These are phyloP conservation scores for Agelaius phoeniceus DNA, from an alignment of 2,113 vertebrate genomes.

Conservation along the genomic window DNA sequence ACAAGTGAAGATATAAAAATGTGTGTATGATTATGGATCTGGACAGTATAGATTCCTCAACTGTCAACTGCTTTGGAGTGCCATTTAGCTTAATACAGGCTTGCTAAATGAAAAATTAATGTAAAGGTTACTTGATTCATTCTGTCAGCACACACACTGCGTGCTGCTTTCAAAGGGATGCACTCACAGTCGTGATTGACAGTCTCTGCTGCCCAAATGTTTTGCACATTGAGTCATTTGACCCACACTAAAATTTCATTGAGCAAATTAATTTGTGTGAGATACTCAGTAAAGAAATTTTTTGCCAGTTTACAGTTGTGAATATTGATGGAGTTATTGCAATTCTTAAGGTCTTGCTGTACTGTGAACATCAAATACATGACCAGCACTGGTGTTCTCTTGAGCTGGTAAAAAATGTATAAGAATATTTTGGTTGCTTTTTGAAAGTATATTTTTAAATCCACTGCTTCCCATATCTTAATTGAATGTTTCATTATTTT, in stretches of 20 bases:
- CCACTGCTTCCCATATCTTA: neutral
- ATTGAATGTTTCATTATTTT: neutral
- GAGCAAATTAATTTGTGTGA: neutral
- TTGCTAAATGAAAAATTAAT: conserved; percentile 53
- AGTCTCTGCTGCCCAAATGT: neutral
- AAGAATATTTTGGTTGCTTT: neutral
- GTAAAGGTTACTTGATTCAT: conserved; percentile 1
- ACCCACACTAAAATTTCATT: conserved; percentile 8
- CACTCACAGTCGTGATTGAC: neutral
- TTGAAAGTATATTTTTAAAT: neutral
- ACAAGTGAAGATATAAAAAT: conserved; percentile 2
- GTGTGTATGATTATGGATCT: neutral
- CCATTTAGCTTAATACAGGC: conserved; percentile 34
- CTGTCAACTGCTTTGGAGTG: neutral
- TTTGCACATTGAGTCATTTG: neutral
- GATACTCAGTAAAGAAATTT: neutral
- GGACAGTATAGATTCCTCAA: conserved; percentile 45
- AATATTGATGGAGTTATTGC: neutral
- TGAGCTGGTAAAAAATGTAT: neutral
- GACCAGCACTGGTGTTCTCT: neutral
- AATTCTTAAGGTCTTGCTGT: conserved; percentile 2
- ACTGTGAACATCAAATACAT: neutral
- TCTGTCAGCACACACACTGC: neutral
- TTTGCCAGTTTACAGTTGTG: neutral
- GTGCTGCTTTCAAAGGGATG: neutral